These are phyloP conservation scores for Ctenochaetus hawaiiensis DNA, from an alignment of 2,797 vertebrate genomes.

Conservation along the genomic window DNA sequence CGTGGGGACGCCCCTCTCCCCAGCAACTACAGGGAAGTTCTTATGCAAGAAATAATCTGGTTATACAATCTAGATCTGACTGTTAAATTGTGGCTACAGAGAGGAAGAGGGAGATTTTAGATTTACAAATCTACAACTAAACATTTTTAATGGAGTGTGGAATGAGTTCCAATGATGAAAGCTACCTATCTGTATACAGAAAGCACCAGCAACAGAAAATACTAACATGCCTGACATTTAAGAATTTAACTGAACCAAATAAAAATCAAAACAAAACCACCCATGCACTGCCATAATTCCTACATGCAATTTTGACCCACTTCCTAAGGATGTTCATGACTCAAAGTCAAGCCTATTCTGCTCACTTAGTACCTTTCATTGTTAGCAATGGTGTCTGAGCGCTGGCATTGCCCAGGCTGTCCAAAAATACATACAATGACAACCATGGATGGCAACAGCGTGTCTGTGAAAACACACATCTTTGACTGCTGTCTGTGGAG, in stretches of 20 bases:
- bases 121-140: constrained; percentile 25
- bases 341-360: constrained; percentile 43
- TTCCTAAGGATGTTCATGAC: constrained; percentile 33
- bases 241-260: constrained; percentile 9
- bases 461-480: constrained; percentile 22
- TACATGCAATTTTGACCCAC: constrained; percentile 17
- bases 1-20: constrained; percentile 41
- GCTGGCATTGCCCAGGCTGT: constrained; percentile 27
- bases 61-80: constrained; percentile 64
- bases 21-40: constrained; percentile 28
- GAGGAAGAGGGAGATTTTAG: constrained; percentile 18
- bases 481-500: constrained; percentile 16
- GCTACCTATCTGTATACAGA: background rate
- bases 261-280: constrained; percentile 16
- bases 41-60: constrained; percentile 74
- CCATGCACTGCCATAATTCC: constrained; percentile 25
- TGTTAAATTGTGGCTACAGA: constrained; percentile 35
- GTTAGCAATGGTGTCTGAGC: constrained; percentile 34
- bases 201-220: constrained; percentile 1
- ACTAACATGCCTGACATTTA: constrained; percentile 15
- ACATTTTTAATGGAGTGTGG: constrained; percentile 10
- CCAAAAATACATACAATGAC: constrained; percentile 35
- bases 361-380: constrained; percentile 34
- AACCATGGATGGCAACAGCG: constrained; percentile 10
- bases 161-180: constrained; percentile 2